A percentile compares a stretch with the other conserved stretches of the same genome.
Evolutionary conservation across 2,888 invertebrate species (phyloP).

Genomic region (Ichneumon xanthorius): DNA sequence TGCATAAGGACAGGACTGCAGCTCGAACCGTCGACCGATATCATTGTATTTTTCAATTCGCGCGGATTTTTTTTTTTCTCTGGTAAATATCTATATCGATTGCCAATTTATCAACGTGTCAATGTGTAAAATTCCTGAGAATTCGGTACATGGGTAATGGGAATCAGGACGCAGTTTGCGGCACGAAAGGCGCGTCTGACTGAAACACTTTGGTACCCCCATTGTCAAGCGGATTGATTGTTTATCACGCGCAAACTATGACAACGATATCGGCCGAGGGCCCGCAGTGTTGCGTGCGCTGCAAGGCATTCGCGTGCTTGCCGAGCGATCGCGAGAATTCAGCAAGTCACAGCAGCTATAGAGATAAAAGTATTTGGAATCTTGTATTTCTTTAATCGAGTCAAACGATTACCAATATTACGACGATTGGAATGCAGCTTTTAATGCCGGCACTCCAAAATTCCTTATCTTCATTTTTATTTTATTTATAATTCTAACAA

Average conservation of each 20-base stretch:
- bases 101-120: slow-evolving; percentile 44
- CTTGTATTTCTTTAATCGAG: slow-evolving; percentile 46
- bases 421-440: not conserved
- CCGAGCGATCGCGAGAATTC: slow-evolving; percentile 46
- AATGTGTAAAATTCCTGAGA: slow-evolving; percentile 6
- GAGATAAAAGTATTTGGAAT: slow-evolving; percentile 58
- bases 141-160: not conserved
- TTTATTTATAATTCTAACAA: slow-evolving; percentile 64
- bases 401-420: slow-evolving; percentile 39
- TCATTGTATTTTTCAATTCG: slow-evolving; percentile 45
- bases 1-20: slow-evolving; percentile 66
- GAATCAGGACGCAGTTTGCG: not conserved
- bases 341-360: slow-evolving; percentile 45
- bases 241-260: slow-evolving; percentile 58
- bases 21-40: slow-evolving; percentile 63
- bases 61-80: slow-evolving; percentile 28
- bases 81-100: slow-evolving; percentile 47
- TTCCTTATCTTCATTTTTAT: slow-evolving; percentile 19
- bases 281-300: slow-evolving; percentile 28
- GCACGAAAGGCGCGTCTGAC: slow-evolving; percentile 19
- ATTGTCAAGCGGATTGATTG: not conserved
- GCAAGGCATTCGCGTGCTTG: slow-evolving; percentile 37
- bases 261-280: slow-evolving; percentile 62
- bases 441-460: not conserved
- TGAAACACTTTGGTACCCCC: not conserved